Conservation (phyloP, 2,888 invertebrate genomes). For the Meliscaeva auricollis region DNA sequence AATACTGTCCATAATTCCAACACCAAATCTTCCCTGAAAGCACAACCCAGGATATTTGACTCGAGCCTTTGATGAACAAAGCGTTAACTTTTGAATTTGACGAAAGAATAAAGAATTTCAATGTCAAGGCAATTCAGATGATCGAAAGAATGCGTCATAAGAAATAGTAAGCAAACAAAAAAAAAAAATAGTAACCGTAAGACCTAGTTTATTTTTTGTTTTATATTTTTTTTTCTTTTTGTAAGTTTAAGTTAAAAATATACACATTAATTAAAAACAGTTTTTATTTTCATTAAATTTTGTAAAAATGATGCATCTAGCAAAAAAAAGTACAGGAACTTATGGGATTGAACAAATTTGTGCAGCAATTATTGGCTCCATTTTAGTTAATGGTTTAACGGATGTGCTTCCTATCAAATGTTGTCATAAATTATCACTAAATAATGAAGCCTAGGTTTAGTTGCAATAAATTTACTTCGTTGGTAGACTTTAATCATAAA, state of each 20-base stretch:
- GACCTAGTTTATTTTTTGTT: background rate
- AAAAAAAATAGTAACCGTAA: background rate
- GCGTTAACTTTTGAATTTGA: background rate
- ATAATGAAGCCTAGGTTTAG: too few species aligned
- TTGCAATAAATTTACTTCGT: too few species aligned
- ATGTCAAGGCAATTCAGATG: background rate
- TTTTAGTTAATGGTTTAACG: too few species aligned
- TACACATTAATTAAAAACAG: background rate
- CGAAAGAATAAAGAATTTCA: too few species aligned
- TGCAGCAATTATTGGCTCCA: too few species aligned
- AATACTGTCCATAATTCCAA: background rate
- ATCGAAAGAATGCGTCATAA: background rate
- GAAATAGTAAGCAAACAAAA: background rate
- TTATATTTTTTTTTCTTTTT: constrained; percentile 4
- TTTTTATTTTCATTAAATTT: background rate
- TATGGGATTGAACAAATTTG: too few species aligned
- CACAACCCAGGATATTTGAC: background rate
- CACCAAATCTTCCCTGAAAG: background rate
- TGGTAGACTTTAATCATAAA: too few species aligned
- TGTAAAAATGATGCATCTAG: too few species aligned
- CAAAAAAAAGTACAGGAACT: too few species aligned
- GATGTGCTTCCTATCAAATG: too few species aligned
- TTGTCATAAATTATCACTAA: too few species aligned
- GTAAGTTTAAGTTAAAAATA: constrained; percentile 1
- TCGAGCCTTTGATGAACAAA: background rate